Conservation (phyloP, 2,888 invertebrate species). For the Stenichneumon culpator region DNA sequence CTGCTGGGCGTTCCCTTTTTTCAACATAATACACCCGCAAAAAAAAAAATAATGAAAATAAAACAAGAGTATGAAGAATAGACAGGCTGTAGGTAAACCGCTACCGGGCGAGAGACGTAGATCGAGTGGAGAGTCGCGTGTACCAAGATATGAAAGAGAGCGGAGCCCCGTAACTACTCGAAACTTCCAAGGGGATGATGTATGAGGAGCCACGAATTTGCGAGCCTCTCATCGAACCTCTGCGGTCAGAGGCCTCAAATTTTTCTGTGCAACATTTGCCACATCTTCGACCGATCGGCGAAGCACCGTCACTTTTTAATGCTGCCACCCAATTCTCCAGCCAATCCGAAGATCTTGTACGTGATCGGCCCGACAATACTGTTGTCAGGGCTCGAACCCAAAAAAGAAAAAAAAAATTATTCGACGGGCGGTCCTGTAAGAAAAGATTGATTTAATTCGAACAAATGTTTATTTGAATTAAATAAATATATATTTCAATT, state of each 20-base stretch:
- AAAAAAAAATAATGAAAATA: constrained; percentile 9
- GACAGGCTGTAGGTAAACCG: neutral
- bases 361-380: too few relatives aligned
- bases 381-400: too few relatives aligned
- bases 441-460: too few relatives aligned
- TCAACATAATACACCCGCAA: neutral
- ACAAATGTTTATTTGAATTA: too few relatives aligned
- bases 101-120: constrained; percentile 37
- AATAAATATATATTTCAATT: too few relatives aligned
- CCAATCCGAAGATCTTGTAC: too few relatives aligned
- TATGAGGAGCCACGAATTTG: constrained; percentile 78
- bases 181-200: constrained; percentile 80
- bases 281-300: constrained; percentile 15
- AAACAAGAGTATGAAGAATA: constrained; percentile 23
- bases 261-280: neutral
- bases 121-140: constrained; percentile 64
- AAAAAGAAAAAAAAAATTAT: too few relatives aligned
- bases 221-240: constrained; percentile 32
- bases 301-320: constrained; percentile 5
- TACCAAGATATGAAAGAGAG: constrained; percentile 36
- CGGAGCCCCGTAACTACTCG: constrained; percentile 71
- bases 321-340: too few relatives aligned
- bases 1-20: neutral
- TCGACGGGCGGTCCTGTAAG: too few relatives aligned
- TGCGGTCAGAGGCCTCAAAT: neutral